Base-by-base conservation (phyloP, 2,113 vertebrate species). In the Xenopus borealis region DNA sequence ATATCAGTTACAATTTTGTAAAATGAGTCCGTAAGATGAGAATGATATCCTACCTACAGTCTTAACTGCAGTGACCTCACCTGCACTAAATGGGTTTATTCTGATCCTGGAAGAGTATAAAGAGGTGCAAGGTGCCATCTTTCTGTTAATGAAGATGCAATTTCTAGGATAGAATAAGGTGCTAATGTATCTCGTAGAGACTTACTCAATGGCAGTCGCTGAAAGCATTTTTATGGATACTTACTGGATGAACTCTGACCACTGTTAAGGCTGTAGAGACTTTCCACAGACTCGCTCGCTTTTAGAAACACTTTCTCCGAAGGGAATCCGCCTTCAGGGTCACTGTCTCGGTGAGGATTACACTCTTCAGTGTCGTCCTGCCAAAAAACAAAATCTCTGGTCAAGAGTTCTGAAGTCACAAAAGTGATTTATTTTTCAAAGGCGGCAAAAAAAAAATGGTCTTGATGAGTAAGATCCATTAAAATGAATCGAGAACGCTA, bases 171-270 rank as follows among this genome's bases (percentile, higher is more conserved):
- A 47, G 23, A 14, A 62, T 19, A 19, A n/a, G 18, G n/a, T 27
- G 57, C 10, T 47, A 47, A 16, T 47, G 13, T 20, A 17, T 40
- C n/a, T 62, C 45, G 2, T 47, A 62, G 58, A 50, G 14, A 63
- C 61, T 33, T 53, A 12, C 17, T 30, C 30, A 23, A 57, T 69
- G 50, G 8, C 14, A 18, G 33, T 18, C 16, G 19, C 9, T 75
- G 58, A 62, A 16, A 52, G 11, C 7, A 14, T 58, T 66, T 4
- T 57, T 46, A 10, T 17, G 30, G n/a, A 61, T 75, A 84, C 94
- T 97, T 93, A 98, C 96, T 96, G 78, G 95, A 95, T 76, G 94
- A 94, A 81, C 95, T 96, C 78, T 88, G 92, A 55, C 92, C 89
- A 62, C 95, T 94, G 75, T 91, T 88, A 17, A 92, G 83, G 80